phyloP scores from a whole-genome alignment of 2,113 vertebrate genomes.

The Microtus richardsoni region DNA sequence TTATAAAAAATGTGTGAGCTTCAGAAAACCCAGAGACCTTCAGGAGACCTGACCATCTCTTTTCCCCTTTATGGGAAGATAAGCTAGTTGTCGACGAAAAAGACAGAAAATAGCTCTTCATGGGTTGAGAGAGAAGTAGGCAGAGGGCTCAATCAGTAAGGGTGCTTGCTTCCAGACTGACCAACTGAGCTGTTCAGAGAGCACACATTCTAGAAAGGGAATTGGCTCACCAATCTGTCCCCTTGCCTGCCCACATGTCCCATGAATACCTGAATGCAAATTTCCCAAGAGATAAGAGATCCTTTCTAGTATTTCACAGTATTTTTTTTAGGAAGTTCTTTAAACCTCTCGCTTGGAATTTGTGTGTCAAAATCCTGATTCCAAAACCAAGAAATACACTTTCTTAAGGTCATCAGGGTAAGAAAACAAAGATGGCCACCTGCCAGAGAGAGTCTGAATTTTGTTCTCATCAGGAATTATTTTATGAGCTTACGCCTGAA shows the following conservation, averaged over 20 bases:
- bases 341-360: not conserved
- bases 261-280: not conserved
- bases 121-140: not conserved
- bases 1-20: not conserved
- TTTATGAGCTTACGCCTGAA: not conserved
- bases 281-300: not conserved
- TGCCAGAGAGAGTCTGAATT: not conserved
- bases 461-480: not conserved
- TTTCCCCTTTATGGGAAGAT: not conserved
- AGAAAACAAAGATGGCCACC: not conserved
- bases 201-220: not conserved
- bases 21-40: not conserved
- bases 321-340: not conserved
- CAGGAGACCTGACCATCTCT: not conserved
- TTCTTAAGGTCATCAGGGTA: conserved; percentile 2
- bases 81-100: not conserved
- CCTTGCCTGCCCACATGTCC: not conserved
- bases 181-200: no score
- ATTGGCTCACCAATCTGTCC: not conserved
- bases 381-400: not conserved
- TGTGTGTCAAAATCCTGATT: not conserved
- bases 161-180: no score
- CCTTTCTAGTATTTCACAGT: not conserved
- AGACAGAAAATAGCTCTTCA: not conserved
- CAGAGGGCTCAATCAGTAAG: not conserved